These are phyloP conservation scores for Hybognathus amarus DNA, from an alignment of 2,797 vertebrate species.

Conservation along the genomic window DNA sequence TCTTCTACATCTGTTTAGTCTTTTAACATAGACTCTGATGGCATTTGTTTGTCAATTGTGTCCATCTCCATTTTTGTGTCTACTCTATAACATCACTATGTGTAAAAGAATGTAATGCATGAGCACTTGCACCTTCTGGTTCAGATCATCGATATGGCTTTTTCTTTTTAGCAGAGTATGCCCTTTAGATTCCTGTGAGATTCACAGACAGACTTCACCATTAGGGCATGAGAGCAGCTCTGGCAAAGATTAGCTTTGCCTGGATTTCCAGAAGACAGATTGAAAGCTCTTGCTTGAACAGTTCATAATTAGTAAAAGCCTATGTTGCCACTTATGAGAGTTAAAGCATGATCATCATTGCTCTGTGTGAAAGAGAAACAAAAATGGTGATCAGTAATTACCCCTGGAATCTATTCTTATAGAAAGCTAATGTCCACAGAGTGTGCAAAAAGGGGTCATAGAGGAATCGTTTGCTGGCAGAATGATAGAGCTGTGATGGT, in stretches of 20 bases:
- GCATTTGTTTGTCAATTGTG: slow-evolving; percentile 6
- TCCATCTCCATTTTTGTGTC: slow-evolving; percentile 53
- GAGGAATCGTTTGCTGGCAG: neutral
- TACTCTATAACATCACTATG: slow-evolving; percentile 57
- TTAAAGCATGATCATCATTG: slow-evolving; percentile 56
- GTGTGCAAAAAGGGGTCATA: slow-evolving; percentile 18
- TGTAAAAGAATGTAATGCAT: slow-evolving; percentile 20
- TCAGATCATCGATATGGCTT: slow-evolving; percentile 63
- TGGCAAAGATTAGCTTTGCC: slow-evolving; percentile 68
- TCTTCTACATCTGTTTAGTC: slow-evolving; percentile 27
- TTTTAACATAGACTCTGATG: neutral
- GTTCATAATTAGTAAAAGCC: slow-evolving; percentile 68
- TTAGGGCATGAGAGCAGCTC: slow-evolving; percentile 63
- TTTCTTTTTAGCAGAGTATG: slow-evolving; percentile 71
- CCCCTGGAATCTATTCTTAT: slow-evolving; percentile 48
- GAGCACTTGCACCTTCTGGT: slow-evolving; percentile 58
- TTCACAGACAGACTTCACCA: slow-evolving; percentile 65
- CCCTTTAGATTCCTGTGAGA: slow-evolving; percentile 69
- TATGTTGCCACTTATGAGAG: slow-evolving; percentile 62
- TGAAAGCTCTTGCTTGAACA: slow-evolving; percentile 69
- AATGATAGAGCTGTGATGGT: neutral
- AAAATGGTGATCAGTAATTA: slow-evolving; percentile 61
- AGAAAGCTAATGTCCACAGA: slow-evolving; percentile 39
- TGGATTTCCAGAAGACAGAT: slow-evolving; percentile 68
- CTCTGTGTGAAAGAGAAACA: slow-evolving; percentile 51